A percentile compares a stretch with the other conserved stretches of the same genome.
These are phyloP conservation scores for Glandiceps talaboti DNA, from an alignment of 53 echinoderm and acorn worm genomes.

Conservation along the genomic window DNA sequence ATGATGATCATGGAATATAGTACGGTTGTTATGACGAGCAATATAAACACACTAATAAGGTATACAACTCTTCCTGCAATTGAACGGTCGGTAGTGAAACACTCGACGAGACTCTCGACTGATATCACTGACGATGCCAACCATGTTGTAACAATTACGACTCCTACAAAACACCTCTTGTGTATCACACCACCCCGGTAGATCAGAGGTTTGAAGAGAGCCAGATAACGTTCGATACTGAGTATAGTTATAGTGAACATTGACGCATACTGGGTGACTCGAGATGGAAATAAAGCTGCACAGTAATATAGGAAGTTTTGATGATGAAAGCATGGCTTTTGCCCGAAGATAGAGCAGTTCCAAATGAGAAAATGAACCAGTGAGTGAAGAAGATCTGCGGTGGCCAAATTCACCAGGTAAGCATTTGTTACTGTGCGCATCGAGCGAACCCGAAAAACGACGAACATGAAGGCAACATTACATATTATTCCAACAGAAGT, in stretches of 20 bases:
- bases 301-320: neutral
- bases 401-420: neutral
- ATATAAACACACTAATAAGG: neutral
- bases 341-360: neutral
- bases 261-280: neutral
- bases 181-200: neutral
- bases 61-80: neutral
- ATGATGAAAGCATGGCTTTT: neutral
- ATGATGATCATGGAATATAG: neutral
- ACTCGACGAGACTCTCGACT: neutral
- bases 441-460: neutral
- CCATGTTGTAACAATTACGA: neutral
- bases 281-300: neutral
- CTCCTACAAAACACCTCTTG: neutral
- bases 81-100: neutral
- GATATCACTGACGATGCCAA: neutral
- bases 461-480: neutral
- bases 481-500: neutral
- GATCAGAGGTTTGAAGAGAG: neutral
- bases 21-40: neutral
- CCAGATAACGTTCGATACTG: neutral
- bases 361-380: neutral
- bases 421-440: neutral
- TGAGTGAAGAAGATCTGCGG: neutral
- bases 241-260: neutral